Evolutionary conservation across 2,888 invertebrate genomes (phyloP).

Genomic region (Cordylochernes scorpioides): DNA sequence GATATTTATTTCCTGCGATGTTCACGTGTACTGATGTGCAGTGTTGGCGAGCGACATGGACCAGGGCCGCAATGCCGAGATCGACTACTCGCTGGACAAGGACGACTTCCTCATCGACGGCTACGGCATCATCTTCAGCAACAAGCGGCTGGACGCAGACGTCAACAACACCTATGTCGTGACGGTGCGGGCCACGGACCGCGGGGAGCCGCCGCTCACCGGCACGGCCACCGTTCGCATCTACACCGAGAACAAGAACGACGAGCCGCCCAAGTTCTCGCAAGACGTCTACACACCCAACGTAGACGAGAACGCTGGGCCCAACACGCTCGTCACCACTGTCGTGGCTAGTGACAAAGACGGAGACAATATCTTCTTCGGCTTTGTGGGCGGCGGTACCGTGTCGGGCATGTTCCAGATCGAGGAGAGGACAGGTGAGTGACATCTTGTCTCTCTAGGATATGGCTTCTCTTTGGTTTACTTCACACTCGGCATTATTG

Average conservation of each 20-base stretch:
- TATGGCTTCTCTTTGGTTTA: too few species aligned
- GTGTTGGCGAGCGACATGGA: conserved; percentile 82
- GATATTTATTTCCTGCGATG: neutral
- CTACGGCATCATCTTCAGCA: conserved; percentile 70
- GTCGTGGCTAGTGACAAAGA: conserved; percentile 92
- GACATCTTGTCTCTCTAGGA: neutral
- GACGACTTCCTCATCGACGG: conserved; percentile 83
- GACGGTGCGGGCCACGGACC: conserved; percentile 71
- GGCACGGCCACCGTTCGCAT: conserved; percentile 78
- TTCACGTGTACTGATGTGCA: conserved; percentile 13
- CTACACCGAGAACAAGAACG: conserved; percentile 93
- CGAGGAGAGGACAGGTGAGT: conserved; percentile 53
- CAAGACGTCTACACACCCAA: conserved; percentile 89
- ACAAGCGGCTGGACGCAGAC: conserved; percentile 76
- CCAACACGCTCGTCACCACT: conserved; percentile 78
- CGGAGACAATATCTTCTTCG: conserved; percentile 79
- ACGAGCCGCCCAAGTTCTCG: conserved; percentile 85
- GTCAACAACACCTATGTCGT: conserved; percentile 90
- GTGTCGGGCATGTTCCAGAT: conserved; percentile 70
- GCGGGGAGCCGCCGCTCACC: conserved; percentile 70
- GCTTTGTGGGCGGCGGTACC: conserved; percentile 56
- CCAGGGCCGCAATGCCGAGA: conserved; percentile 78
- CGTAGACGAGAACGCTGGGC: conserved; percentile 81
- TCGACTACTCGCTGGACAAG: conserved; percentile 66
- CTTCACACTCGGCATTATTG: too few species aligned